A percentile compares a stretch with the other conserved stretches of the same genome.
These are phyloP conservation scores for Bubalus kerabau DNA, from an alignment of 2,113 vertebrate species.

Conservation along the genomic window DNA sequence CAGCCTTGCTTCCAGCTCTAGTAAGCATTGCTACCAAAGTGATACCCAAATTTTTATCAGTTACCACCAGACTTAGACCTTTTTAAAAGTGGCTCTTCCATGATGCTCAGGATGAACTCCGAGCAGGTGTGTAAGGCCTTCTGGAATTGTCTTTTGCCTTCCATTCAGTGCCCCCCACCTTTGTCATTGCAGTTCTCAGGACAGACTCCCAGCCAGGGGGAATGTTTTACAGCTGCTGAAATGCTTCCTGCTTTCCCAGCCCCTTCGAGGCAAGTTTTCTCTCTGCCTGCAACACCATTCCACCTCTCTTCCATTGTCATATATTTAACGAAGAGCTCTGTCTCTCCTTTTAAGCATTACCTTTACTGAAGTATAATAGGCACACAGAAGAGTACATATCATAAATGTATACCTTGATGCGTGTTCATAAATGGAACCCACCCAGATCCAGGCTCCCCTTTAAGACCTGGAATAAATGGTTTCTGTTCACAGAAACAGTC, in stretches of 20 bases:
- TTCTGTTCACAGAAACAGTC: background rate
- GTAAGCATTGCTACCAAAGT: background rate
- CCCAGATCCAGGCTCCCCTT: background rate
- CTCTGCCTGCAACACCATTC: background rate
- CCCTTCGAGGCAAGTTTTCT: background rate
- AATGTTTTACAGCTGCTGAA: background rate
- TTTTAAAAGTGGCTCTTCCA: background rate
- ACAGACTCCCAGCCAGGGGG: background rate
- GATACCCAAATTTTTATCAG: background rate
- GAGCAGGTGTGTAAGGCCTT: background rate
- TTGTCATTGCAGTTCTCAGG: background rate
- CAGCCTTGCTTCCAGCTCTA: background rate
- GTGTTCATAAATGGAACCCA: background rate
- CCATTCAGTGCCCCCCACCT: background rate
- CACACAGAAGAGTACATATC: background rate
- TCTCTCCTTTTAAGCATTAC: background rate
- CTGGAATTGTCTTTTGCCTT: background rate
- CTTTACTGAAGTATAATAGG: background rate
- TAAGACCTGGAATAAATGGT: background rate
- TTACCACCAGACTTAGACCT: background rate
- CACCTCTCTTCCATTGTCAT: background rate
- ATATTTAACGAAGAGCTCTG: background rate
- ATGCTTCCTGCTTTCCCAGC: background rate
- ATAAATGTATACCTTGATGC: background rate
- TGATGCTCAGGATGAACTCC: background rate